Evolutionary conservation across 2,113 vertebrate species (phyloP).

Genomic region (Microcebus murinus): DNA sequence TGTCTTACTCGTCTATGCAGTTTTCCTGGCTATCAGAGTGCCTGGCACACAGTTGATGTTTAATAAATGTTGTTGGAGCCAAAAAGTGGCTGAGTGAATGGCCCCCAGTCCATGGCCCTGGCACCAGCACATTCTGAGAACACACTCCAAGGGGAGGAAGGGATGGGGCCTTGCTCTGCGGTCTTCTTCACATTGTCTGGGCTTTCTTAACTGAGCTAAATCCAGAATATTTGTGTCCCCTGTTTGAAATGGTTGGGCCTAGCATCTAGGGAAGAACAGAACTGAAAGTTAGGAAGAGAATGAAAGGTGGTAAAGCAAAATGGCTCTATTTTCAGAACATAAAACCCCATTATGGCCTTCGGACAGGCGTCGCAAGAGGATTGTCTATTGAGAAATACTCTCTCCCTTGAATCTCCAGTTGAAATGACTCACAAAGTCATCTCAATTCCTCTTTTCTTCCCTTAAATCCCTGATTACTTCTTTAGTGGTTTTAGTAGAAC

Average conservation of each 20-base stretch:
- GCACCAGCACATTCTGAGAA: background rate
- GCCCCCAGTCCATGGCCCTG: background rate
- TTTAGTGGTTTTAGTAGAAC: background rate
- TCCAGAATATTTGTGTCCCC: background rate
- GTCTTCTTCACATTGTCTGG: background rate
- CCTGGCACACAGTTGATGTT: background rate
- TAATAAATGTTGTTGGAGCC: background rate
- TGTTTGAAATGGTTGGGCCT: background rate
- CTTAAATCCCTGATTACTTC: background rate
- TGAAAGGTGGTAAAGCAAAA: background rate
- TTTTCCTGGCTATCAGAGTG: background rate
- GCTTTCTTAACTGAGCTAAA: background rate
- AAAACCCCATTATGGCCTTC: background rate
- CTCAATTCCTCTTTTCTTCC: background rate
- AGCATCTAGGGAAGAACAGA: background rate
- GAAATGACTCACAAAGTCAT: background rate
- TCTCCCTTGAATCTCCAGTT: background rate
- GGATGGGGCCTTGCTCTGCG: background rate
- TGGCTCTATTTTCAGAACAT: background rate
- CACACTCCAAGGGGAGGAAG: background rate
- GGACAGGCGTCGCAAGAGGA: background rate
- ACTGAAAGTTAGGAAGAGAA: background rate
- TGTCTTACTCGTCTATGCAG: background rate
- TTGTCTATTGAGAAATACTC: background rate
- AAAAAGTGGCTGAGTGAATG: background rate